Evolutionary conservation across 2,888 invertebrate species (phyloP), one percentile per base, ranked within the genome.

Genomic region (Falcaria lacertinaria): DNA sequence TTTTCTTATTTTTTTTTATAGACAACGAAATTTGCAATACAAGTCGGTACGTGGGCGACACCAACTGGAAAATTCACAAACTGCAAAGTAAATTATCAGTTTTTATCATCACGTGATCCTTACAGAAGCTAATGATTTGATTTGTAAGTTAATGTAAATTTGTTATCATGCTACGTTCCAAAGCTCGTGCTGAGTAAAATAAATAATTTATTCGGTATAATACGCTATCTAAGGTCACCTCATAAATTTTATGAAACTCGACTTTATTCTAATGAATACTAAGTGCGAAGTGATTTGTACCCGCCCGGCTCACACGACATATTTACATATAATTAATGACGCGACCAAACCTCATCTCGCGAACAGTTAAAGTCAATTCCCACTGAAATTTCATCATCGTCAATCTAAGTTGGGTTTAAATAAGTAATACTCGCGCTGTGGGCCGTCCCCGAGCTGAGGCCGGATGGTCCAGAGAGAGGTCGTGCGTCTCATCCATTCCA

Each of bases 371-470:
- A 84, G 83, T 82, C 83, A 85, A 89, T 83, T 88, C 87, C 88
- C 88, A 85, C 69, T 78, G 87, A 87, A 87, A 87, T 87, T 87
- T 80, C 87, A 86, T 88, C 88, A 89, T 89, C 86, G 88, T 86
- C 87, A 86, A 80, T 85, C 80, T 77, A 80, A 81, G 76, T 79
- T 74, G 66, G 68, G 78, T 77, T 85, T 83, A 86, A n/a, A 85
- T 86, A 87, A 86, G 85, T 86, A 77, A 83, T 81, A 74, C 68
- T 76, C 64, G 72, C 60, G 73, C 73, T 58, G 75, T 82, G 85
- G 85, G 84, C 78, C 71, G 82, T 81, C 84, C 85, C 87, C 38
- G 62, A 67, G 74, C 80, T 58, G 62, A 56, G 60, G 55, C 68
- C 61, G 69, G 75, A 58, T 65, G 78, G 76, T 80, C 83, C 78